phyloP scores from a whole-genome alignment of 1,140 invertebrate species.

The Amphibalanus amphitrite region DNA sequence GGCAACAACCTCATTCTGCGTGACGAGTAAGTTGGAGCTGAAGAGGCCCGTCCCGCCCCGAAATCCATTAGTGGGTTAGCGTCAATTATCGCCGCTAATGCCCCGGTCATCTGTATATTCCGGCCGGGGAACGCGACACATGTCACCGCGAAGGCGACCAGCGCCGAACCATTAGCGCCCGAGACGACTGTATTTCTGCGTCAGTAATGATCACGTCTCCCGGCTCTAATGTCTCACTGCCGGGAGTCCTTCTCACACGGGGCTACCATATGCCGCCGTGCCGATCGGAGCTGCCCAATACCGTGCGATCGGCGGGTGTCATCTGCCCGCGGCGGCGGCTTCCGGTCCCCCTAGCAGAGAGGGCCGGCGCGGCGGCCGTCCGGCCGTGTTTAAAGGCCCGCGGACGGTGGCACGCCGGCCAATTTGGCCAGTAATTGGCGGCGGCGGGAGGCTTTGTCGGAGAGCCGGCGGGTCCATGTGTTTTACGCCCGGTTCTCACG shows the following conservation, averaged over 20 bases:
- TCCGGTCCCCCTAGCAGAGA: not conserved
- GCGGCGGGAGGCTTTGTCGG: not conserved
- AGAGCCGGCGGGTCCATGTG: not conserved
- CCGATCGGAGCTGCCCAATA: not conserved
- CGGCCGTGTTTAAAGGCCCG: not conserved
- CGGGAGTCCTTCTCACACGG: not conserved
- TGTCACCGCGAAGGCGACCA: too few species aligned
- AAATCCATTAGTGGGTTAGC: too few species aligned
- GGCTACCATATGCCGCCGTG: not conserved
- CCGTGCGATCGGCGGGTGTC: not conserved
- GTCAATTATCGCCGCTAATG: not conserved
- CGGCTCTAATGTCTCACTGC: not conserved
- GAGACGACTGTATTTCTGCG: not conserved
- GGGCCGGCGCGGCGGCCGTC: too few species aligned
- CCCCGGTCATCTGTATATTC: too few species aligned
- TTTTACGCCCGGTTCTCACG: not conserved
- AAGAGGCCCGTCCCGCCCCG: not conserved
- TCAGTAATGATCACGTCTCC: not conserved
- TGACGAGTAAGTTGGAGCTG: slow-evolving; percentile 33
- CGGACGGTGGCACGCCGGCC: not conserved
- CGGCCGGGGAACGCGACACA: too few species aligned
- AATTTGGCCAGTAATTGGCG: not conserved
- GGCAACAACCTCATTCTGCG: slow-evolving; percentile 44
- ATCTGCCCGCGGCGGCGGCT: not conserved
- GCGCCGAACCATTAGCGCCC: not conserved